These are phyloP conservation scores for Ceratina australensis DNA, from an alignment of 1,140 invertebrate species.

Conservation along the genomic window DNA sequence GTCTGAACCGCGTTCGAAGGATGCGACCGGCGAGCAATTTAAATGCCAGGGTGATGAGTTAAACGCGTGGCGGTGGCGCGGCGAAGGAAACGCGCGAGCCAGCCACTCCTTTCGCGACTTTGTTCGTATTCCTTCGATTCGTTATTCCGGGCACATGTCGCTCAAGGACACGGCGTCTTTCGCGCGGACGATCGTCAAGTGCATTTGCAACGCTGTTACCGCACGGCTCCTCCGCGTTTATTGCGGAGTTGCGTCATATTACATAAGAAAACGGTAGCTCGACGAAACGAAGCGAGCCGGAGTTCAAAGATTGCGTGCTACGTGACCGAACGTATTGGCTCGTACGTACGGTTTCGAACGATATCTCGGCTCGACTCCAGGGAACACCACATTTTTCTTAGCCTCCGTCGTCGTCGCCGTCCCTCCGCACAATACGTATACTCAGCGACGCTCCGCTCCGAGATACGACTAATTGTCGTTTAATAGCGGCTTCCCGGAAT, in stretches of 20 bases:
- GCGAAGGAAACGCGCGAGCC: not conserved
- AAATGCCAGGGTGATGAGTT: constrained; percentile 14
- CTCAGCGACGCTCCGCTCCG: no score
- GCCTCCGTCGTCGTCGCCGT: no score
- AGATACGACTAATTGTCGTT: no score
- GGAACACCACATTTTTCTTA: no score
- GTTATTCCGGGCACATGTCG: constrained; percentile 41
- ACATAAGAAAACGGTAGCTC: constrained; percentile 18
- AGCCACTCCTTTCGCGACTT: constrained; percentile 36
- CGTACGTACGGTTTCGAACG: no score
- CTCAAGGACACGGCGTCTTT: constrained; percentile 35
- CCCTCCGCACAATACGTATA: no score
- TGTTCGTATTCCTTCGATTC: constrained; percentile 38
- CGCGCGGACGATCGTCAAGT: constrained; percentile 11
- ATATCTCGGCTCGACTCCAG: no score
- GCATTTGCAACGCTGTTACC: constrained; percentile 23
- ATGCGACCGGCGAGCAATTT: constrained; percentile 6
- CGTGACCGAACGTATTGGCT: no score
- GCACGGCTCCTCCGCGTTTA: not conserved
- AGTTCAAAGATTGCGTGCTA: not conserved
- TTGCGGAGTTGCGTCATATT: not conserved
- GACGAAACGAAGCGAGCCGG: constrained; percentile 14
- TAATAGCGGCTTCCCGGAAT: no score
- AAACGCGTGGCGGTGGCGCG: not conserved
- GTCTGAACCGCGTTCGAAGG: not conserved